Percentiles rank a stretch among this genome's conserved stretches.
These are phyloP conservation scores for Sicus ferrugineus DNA, from an alignment of 2,888 invertebrate genomes.

Conservation along the genomic window DNA sequence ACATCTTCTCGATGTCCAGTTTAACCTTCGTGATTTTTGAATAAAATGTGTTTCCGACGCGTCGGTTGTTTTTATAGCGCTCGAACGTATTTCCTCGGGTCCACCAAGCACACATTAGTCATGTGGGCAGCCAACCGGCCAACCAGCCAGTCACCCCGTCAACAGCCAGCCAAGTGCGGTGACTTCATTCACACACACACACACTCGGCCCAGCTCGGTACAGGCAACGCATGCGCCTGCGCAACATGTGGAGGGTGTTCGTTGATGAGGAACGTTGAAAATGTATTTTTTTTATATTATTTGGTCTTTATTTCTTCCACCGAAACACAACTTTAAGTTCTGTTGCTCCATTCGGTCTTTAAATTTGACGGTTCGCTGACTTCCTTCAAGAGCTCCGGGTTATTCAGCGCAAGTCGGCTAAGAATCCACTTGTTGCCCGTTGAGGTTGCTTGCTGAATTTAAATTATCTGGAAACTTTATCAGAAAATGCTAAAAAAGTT, in stretches of 20 bases:
- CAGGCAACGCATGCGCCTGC: constrained; percentile 32
- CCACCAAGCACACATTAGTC: constrained; percentile 5
- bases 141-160: background rate
- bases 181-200: constrained; percentile 13
- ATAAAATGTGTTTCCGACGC: no score
- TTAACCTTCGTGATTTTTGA: no score
- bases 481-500: background rate
- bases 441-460: no score
- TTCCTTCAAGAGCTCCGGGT: constrained; percentile 6
- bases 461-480: no score
- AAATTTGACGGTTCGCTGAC: constrained; percentile 52
- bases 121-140: constrained; percentile 6
- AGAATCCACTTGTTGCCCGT: background rate
- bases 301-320: background rate
- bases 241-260: constrained; percentile 37
- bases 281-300: constrained; percentile 1
- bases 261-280: constrained; percentile 48
- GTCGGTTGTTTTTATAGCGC: no score
- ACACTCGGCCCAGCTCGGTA: background rate
- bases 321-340: constrained; percentile 29
- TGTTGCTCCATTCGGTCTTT: constrained; percentile 55
- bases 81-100: constrained; percentile 9
- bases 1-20: no score
- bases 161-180: constrained; percentile 19
- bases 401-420: background rate